Conservation (phyloP, 2,888 invertebrate genomes). For the Noctua fimbriata region DNA sequence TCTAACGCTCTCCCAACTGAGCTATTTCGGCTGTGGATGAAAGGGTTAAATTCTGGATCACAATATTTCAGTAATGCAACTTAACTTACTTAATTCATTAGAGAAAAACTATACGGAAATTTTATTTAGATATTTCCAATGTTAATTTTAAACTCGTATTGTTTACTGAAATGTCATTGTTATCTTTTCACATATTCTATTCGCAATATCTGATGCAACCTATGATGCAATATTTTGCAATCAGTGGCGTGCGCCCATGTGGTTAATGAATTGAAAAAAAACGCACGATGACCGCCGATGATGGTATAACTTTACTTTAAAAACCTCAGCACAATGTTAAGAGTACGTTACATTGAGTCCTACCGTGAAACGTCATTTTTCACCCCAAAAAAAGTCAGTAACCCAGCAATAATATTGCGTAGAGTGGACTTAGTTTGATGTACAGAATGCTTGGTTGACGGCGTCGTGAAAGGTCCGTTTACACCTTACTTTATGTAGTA, state of each 20-base stretch:
- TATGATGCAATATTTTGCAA: constrained; percentile 5
- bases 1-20: constrained; percentile 85
- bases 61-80: background rate
- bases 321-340: too few species aligned
- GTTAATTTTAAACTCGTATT: background rate
- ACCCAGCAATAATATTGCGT: too few species aligned
- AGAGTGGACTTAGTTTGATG: too few species aligned
- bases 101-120: background rate
- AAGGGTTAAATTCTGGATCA: fast-evolving
- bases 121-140: background rate
- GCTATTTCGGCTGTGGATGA: constrained; percentile 79
- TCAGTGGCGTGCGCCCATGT: background rate
- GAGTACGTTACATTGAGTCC: too few species aligned
- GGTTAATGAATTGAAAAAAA: background rate
- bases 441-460: too few species aligned
- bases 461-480: too few species aligned
- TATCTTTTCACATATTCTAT: background rate
- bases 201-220: constrained; percentile 9
- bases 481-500: too few species aligned
- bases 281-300: too few species aligned
- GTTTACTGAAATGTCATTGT: background rate
- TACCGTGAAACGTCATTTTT: too few species aligned
- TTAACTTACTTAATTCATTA: background rate
- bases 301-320: too few species aligned
- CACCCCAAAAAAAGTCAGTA: too few species aligned